Evolutionary conservation across 2,888 invertebrate genomes (phyloP).

Genomic region (Drosophila atripex): DNA sequence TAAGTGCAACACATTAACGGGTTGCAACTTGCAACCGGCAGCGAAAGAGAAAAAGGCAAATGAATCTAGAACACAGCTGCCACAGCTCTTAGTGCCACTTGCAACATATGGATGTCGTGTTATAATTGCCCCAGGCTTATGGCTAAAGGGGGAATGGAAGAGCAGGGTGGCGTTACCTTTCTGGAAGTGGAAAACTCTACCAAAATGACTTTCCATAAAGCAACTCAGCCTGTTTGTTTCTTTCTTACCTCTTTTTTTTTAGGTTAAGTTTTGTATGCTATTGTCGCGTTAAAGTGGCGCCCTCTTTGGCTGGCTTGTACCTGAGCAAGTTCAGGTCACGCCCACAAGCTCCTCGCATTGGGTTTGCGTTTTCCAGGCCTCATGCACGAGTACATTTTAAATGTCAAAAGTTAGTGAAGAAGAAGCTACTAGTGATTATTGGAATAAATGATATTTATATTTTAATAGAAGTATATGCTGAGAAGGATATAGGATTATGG

Average conservation of each 20-base stretch:
- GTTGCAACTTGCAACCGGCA: conserved; percentile 49
- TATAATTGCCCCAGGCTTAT: conserved; percentile 66
- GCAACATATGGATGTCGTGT: conserved; percentile 67
- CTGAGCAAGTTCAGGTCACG: conserved; percentile 57
- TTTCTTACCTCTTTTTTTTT: conserved; percentile 50
- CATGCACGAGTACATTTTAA: background rate
- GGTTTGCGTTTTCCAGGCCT: conserved; percentile 2
- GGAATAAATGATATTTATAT: too few relatives aligned
- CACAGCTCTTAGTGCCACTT: conserved; percentile 64
- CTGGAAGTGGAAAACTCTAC: conserved; percentile 37
- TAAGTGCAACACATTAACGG: conserved; percentile 75
- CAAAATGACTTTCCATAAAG: conserved; percentile 71
- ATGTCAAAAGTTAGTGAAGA: background rate
- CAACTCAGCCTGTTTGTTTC: conserved; percentile 52
- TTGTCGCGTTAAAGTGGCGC: conserved; percentile 51
- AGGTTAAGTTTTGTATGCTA: conserved; percentile 49
- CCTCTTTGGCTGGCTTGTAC: conserved; percentile 13
- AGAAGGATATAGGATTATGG: too few relatives aligned
- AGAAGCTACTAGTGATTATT: too few relatives aligned
- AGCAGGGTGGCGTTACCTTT: conserved; percentile 29
- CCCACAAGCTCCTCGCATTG: conserved; percentile 56
- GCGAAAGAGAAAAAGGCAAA: conserved; percentile 13
- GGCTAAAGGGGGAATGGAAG: background rate
- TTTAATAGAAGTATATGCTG: too few relatives aligned
- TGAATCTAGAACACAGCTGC: conserved; percentile 59